A percentile compares a stretch with the other conserved stretches of the same genome.
These are phyloP conservation scores for Leiothrix lutea DNA, from an alignment of 2,113 vertebrate genomes.

Conservation along the genomic window DNA sequence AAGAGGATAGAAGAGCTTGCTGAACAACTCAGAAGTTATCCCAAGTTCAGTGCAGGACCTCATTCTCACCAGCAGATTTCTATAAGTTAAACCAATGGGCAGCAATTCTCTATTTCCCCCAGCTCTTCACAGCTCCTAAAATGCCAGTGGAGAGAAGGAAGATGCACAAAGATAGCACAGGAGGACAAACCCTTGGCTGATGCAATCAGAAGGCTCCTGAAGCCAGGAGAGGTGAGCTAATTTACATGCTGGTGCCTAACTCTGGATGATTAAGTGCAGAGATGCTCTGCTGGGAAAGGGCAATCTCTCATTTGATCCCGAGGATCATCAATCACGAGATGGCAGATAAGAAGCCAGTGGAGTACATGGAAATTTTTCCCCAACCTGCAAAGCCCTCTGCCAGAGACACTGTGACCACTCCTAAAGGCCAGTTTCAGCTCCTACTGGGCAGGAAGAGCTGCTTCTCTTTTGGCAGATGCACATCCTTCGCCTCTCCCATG, in stretches of 20 bases:
- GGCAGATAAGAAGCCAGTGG: constrained; percentile 24
- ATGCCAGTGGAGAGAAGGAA: not conserved
- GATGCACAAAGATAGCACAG: not conserved
- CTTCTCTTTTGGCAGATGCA: not conserved
- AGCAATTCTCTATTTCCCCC: not conserved
- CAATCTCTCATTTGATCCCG: constrained; percentile 37
- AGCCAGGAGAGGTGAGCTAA: constrained; percentile 14
- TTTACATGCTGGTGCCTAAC: constrained; percentile 45
- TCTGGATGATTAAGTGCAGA: constrained; percentile 35
- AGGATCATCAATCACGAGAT: constrained; percentile 32
- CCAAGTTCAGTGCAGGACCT: not conserved
- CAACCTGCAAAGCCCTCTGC: not conserved
- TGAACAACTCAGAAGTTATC: not conserved
- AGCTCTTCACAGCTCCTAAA: not conserved
- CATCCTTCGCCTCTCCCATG: not conserved
- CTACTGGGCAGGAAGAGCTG: not conserved
- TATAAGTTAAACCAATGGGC: not conserved
- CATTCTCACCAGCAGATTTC: not conserved
- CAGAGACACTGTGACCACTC: not conserved
- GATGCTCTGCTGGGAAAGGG: constrained; percentile 47
- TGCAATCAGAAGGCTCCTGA: not conserved
- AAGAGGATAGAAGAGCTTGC: not conserved
- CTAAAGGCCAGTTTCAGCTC: not conserved
- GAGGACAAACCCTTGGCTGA: not conserved
- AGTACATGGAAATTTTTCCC: not conserved